Conservation (phyloP, 64 coral and sea anemone species). For the Dendronephthya gigantea region DNA sequence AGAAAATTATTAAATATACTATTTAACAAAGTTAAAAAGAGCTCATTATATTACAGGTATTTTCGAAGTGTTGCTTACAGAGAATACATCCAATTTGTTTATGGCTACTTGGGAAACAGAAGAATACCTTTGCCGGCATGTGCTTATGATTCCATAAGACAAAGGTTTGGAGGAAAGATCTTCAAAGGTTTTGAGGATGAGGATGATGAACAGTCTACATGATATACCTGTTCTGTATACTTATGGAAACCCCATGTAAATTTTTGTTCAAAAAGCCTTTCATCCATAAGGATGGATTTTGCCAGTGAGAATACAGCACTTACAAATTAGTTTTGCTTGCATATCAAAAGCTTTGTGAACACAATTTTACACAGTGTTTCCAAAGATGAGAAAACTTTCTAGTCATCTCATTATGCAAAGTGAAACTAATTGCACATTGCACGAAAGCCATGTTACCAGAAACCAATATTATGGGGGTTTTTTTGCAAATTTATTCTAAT, state of each 20-base stretch:
- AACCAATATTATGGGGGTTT: neutral
- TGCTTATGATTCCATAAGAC: slow-evolving; percentile 9
- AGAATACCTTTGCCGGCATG: neutral
- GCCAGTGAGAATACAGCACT: neutral
- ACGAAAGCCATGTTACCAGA: neutral
- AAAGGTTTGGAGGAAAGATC: neutral
- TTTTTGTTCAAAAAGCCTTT: neutral
- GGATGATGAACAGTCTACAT: neutral
- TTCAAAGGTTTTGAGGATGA: slow-evolving; percentile 15
- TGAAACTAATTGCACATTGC: neutral
- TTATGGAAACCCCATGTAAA: neutral
- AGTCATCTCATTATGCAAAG: too few species aligned
- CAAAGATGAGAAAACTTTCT: too few species aligned
- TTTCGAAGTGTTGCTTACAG: slow-evolving; percentile 11
- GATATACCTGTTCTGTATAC: neutral
- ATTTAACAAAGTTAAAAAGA: neutral
- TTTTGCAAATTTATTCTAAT: neutral
- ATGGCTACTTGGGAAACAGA: too few species aligned
- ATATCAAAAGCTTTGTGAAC: too few species aligned
- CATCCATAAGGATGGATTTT: neutral
- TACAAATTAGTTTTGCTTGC: too few species aligned
- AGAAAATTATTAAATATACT: slow-evolving; percentile 1
- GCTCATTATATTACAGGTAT: slow-evolving; percentile 12
- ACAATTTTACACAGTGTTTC: too few species aligned
- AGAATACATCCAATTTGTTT: slow-evolving; percentile 11